Conservation (phyloP, 2,113 vertebrate species). For the Ceyx melanurus region DNA sequence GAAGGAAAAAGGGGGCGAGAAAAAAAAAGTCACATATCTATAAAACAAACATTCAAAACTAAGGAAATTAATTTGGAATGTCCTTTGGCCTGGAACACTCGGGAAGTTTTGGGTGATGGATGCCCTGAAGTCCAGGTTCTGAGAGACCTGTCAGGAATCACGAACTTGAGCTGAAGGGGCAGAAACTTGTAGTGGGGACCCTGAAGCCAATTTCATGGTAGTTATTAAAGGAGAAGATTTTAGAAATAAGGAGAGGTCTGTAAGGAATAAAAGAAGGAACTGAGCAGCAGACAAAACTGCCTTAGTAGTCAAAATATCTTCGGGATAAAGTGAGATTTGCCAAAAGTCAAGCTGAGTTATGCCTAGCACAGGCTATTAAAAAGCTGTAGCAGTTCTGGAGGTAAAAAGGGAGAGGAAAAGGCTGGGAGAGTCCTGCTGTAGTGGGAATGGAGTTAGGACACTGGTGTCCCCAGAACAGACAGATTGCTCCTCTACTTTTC, state of each 20-base stretch:
- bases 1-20: neutral
- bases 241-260: neutral
- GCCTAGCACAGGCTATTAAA: neutral
- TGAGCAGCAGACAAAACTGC: neutral
- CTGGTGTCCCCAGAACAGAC: neutral
- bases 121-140: neutral
- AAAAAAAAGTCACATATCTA: neutral
- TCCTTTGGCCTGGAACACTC: neutral
- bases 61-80: neutral
- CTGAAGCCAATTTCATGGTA: neutral
- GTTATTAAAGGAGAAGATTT: neutral
- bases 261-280: neutral
- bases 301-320: neutral
- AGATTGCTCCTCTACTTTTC: neutral
- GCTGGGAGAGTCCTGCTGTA: neutral
- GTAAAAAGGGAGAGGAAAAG: neutral
- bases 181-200: neutral
- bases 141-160: neutral
- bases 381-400: neutral
- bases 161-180: neutral
- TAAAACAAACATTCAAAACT: conserved; percentile 20
- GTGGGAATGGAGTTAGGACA: neutral
- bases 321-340: neutral
- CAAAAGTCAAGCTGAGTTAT: neutral
- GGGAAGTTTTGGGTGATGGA: neutral